Evolutionary conservation across 2,113 vertebrate genomes (phyloP), one percentile per base, ranked within the genome.

Genomic region (Agapornis roseicollis): DNA sequence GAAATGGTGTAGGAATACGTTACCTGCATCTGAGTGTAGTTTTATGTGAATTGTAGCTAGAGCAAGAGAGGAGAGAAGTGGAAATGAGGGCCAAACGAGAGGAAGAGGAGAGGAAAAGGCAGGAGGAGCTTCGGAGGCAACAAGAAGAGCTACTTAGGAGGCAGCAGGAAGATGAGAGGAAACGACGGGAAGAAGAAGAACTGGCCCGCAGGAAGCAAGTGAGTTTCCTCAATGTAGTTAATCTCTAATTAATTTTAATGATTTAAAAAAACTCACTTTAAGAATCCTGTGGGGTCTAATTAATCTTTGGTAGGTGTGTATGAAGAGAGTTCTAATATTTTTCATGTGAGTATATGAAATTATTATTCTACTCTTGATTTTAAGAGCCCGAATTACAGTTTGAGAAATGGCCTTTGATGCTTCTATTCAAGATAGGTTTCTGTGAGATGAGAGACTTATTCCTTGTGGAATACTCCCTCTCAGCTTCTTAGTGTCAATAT

Each of bases 201-300:
- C 97, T 99, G 94, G 98, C 98, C 46, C 98, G 99, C 37, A 98
- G 99, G 79, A 99, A 99, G 96, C 99, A 99, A 99, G 99, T 99
- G 49, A 97, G 89, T 80, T 81, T 68, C 66, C 49, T 88, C 64
- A 80, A 90, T 80, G 85, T 87, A 93, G 85, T 94, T 96, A 9
- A 95, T 87, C 80, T 93, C 70, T 96, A 72, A 80, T 83, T 80
- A 88, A 88, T 85, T 82, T 74, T 61, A 79, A 82, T 83, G 78
- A 61, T 87, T 86, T 60, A 39, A 94, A 91, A 91, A 91, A 95
- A 94, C 91, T 90, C 91, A 83, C 83, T 94, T 91, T 93, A 91
- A 88, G 88, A 88, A 80, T 85, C 88, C 90, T 97, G 95, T 94
- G 89, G 61, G 89, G 82, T 97, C 94, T 87, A 49, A 90, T 68